Percentiles rank a stretch among this genome's conserved stretches.
Evolutionary conservation across 2,113 vertebrate species (phyloP).

Genomic region (Xyrauchen texanus): DNA sequence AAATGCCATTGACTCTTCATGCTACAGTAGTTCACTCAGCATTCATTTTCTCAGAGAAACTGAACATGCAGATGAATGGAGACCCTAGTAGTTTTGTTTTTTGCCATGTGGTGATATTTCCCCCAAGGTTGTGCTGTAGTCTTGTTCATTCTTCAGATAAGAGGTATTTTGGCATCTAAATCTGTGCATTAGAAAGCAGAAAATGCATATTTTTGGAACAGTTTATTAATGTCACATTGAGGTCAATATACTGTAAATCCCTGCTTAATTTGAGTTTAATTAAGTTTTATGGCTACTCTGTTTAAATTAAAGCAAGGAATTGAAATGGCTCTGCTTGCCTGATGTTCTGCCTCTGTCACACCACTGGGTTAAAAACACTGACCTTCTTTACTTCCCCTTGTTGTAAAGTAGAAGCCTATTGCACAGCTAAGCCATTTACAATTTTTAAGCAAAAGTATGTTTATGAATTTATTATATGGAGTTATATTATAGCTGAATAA

Average conservation of each 20-base stretch:
- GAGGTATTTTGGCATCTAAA: not conserved
- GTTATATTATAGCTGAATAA: too few relatives aligned
- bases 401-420: not conserved
- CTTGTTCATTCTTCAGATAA: not conserved
- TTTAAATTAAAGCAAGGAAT: not conserved
- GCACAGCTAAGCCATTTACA: not conserved
- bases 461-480: too few relatives aligned
- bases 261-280: not conserved
- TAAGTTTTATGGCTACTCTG: not conserved
- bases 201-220: not conserved
- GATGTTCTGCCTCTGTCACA: not conserved
- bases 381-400: not conserved
- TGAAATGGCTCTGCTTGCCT: not conserved
- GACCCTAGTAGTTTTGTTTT: too few relatives aligned
- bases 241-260: not conserved
- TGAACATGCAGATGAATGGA: too few relatives aligned
- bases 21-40: not conserved
- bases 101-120: not conserved
- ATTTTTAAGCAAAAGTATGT: too few relatives aligned
- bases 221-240: not conserved
- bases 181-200: not conserved
- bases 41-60: not conserved
- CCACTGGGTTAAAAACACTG: not conserved
- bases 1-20: not conserved
- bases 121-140: not conserved